Evolutionary conservation across 2,888 invertebrate genomes (phyloP).

Genomic region (Nomada hirtipes): DNA sequence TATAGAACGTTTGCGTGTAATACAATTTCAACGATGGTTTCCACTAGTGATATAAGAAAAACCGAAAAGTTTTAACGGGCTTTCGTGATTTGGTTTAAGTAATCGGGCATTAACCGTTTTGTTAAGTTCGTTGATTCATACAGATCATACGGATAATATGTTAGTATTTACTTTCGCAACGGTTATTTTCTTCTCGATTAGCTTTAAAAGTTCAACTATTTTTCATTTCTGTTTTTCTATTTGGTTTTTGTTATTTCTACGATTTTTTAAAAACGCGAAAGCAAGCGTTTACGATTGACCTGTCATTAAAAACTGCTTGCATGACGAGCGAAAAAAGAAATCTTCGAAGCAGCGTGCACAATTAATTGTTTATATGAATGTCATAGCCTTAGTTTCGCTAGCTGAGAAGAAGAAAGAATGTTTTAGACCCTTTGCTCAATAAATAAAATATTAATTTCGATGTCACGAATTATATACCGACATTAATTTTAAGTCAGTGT

Average conservation of each 20-base stretch:
- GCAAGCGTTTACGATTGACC: neutral
- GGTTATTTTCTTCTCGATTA: slow-evolving; percentile 15
- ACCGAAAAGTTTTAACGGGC: neutral
- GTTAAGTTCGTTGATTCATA: slow-evolving; percentile 16
- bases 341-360: slow-evolving; percentile 66
- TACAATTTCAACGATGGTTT: slow-evolving; percentile 12
- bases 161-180: slow-evolving; percentile 31
- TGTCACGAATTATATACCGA: slow-evolving; percentile 38
- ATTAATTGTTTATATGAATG: slow-evolving; percentile 70
- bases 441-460: slow-evolving; percentile 67
- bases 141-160: slow-evolving; percentile 8
- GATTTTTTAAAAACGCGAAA: neutral
- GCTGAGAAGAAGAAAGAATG: slow-evolving; percentile 70
- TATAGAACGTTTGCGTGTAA: slow-evolving; percentile 12
- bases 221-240: neutral
- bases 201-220: neutral
- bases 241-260: neutral
- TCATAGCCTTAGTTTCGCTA: slow-evolving; percentile 76
- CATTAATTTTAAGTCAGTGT: slow-evolving; percentile 49
- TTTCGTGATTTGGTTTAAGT: slow-evolving; percentile 20
- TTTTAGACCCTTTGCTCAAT: slow-evolving; percentile 78
- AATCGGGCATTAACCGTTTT: slow-evolving; percentile 11
- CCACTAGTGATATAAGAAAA: neutral
- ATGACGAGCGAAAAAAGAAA: neutral
- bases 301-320: neutral